Percentiles rank a stretch among this genome's conserved stretches.
Evolutionary conservation across 2,888 invertebrate species (phyloP).

Genomic region (Pilophorus perplexus): DNA sequence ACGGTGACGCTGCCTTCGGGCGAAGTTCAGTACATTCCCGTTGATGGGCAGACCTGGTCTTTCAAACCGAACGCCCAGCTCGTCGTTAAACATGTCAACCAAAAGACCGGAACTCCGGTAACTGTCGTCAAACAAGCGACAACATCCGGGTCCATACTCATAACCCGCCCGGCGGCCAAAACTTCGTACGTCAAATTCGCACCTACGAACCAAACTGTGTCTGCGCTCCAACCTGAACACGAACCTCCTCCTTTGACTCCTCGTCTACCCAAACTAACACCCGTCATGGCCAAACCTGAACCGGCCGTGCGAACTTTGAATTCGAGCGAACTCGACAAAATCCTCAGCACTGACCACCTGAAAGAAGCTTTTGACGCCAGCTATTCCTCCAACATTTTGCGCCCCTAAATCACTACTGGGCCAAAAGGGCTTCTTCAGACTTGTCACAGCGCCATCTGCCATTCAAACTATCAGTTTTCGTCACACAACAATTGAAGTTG

Average conservation of each 20-base stretch:
- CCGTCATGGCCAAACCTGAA: not conserved
- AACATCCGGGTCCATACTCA: not conserved
- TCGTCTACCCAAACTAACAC: not conserved
- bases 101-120: no score
- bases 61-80: not conserved
- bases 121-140: not conserved
- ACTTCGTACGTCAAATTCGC: not conserved
- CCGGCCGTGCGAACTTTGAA: not conserved
- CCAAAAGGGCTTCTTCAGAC: no score
- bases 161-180: conserved; percentile 1
- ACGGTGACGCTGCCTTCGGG: conserved; percentile 1
- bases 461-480: no score
- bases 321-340: conserved; percentile 1
- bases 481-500: no score
- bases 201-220: not conserved
- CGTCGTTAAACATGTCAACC: not conserved
- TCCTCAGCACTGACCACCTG: conserved; percentile 11
- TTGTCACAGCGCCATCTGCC: no score
- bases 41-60: not conserved
- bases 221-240: not conserved
- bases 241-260: not conserved
- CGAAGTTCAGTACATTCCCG: not conserved
- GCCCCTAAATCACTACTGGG: not conserved
- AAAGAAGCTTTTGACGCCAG: conserved; percentile 10
- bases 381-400: conserved; percentile 3